phyloP scores from a whole-genome alignment of 2,113 vertebrate species.

The Coryphaenoides rupestris region DNA sequence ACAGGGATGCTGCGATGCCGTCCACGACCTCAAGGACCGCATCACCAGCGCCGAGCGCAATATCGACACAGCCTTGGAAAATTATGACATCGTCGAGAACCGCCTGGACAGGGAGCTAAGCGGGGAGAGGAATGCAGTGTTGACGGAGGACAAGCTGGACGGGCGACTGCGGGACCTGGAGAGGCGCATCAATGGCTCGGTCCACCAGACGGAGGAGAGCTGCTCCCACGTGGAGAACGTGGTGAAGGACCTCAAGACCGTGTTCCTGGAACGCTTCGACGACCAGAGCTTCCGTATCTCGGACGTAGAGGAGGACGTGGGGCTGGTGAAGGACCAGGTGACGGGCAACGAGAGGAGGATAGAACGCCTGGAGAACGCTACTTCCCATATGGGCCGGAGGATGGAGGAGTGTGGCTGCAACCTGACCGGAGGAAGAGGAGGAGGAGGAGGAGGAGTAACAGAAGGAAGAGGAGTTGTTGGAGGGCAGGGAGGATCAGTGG shows the following conservation, averaged over 20 bases:
- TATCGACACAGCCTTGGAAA: conserved; percentile 65
- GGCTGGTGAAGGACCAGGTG: conserved; percentile 57
- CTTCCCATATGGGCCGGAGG: conserved; percentile 52
- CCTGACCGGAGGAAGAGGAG: background rate
- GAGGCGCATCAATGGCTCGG: conserved; percentile 72
- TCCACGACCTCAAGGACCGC: conserved; percentile 57
- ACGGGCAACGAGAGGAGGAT: conserved; percentile 53
- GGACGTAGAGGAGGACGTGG: conserved; percentile 69
- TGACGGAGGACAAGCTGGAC: conserved; percentile 58
- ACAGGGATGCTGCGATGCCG: conserved; percentile 64
- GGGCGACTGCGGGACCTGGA: conserved; percentile 75
- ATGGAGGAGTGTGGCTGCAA: conserved; percentile 56
- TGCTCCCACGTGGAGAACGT: conserved; percentile 57
- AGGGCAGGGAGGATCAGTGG: background rate
- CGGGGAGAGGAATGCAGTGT: background rate
- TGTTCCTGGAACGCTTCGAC: conserved; percentile 67
- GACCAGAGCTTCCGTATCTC: conserved; percentile 62
- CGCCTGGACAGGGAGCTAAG: conserved; percentile 61
- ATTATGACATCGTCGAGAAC: conserved; percentile 62
- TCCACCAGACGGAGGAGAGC: conserved; percentile 61
- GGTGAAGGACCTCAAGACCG: conserved; percentile 61
- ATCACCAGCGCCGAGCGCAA: conserved; percentile 75
- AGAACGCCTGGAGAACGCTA: conserved; percentile 53
- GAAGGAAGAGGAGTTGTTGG: conserved; percentile 21
- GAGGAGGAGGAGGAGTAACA: conserved; percentile 29